phyloP scores from a whole-genome alignment of 2,797 vertebrate species.

The Enteromius radiatus region DNA sequence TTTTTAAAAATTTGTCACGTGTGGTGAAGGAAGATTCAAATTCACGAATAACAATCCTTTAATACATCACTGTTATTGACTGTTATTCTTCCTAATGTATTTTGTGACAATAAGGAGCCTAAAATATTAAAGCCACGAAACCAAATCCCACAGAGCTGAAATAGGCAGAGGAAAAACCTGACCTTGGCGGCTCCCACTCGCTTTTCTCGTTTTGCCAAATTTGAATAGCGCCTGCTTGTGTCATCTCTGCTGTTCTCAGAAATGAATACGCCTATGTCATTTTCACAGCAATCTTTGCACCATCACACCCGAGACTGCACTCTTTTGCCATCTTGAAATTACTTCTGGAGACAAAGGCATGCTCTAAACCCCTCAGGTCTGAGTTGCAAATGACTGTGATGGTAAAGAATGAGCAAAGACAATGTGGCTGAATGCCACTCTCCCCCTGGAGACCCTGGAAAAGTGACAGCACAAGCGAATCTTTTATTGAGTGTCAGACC shows the following conservation, averaged over 20 bases:
- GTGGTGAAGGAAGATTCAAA: no score
- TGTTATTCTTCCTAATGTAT: not conserved
- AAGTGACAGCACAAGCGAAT: conserved; percentile 49
- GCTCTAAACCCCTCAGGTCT: conserved; percentile 53
- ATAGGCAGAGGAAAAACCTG: conserved; percentile 26
- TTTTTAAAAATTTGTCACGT: no score
- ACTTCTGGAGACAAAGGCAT: conserved; percentile 57
- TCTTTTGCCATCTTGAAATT: conserved; percentile 59
- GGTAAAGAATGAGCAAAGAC: conserved; percentile 51
- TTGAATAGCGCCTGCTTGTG: conserved; percentile 34
- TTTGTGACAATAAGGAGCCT: conserved; percentile 3
- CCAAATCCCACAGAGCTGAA: conserved; percentile 26
- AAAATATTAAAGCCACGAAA: conserved; percentile 32
- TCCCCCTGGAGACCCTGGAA: conserved; percentile 44
- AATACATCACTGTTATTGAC: no score
- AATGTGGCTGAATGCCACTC: conserved; percentile 54
- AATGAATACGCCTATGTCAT: conserved; percentile 43
- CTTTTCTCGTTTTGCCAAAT: conserved; percentile 32
- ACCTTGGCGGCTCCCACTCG: conserved; percentile 39
- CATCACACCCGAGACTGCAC: conserved; percentile 44
- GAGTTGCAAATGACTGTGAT: conserved; percentile 55
- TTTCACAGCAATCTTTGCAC: conserved; percentile 53
- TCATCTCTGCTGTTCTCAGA: conserved; percentile 41
- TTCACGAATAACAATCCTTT: no score
- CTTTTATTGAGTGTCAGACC: conserved; percentile 54